phyloP scores from a whole-genome alignment of 2,797 vertebrate genomes.

The Lepilemur septentrionalis region DNA sequence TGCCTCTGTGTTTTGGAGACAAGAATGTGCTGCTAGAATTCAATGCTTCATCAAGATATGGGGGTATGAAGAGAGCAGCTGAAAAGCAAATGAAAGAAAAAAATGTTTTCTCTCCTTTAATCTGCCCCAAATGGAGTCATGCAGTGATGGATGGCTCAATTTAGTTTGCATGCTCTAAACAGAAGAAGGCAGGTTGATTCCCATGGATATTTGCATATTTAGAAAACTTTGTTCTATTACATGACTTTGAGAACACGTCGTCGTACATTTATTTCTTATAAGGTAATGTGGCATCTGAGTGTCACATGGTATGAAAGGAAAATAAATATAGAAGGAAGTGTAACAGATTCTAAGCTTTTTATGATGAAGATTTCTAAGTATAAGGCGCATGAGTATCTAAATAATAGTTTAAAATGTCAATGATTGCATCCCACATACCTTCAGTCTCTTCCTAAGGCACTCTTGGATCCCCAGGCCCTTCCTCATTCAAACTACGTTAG shows the following conservation, averaged over 20 bases:
- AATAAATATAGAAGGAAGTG: background rate
- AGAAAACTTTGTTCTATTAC: background rate
- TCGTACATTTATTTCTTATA: slow-evolving; percentile 16
- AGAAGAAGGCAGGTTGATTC: background rate
- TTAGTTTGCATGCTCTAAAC: background rate
- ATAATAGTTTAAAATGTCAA: background rate
- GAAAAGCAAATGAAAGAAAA: background rate
- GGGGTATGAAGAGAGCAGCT: background rate
- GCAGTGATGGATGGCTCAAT: background rate
- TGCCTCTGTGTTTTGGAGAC: background rate
- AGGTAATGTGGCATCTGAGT: background rate
- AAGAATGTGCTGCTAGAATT: slow-evolving; percentile 37
- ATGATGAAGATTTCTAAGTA: background rate
- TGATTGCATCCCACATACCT: background rate
- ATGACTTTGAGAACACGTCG: background rate
- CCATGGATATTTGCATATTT: background rate
- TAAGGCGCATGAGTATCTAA: background rate
- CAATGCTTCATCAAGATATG: background rate
- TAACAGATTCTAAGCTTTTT: background rate
- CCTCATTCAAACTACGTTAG: background rate
- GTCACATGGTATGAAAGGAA: background rate
- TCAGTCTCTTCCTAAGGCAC: background rate
- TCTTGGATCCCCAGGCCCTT: background rate
- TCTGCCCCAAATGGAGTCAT: background rate
- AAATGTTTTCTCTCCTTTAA: background rate